phyloP scores from a whole-genome alignment of 2,888 invertebrate genomes.

The Scaptomyza flava region DNA sequence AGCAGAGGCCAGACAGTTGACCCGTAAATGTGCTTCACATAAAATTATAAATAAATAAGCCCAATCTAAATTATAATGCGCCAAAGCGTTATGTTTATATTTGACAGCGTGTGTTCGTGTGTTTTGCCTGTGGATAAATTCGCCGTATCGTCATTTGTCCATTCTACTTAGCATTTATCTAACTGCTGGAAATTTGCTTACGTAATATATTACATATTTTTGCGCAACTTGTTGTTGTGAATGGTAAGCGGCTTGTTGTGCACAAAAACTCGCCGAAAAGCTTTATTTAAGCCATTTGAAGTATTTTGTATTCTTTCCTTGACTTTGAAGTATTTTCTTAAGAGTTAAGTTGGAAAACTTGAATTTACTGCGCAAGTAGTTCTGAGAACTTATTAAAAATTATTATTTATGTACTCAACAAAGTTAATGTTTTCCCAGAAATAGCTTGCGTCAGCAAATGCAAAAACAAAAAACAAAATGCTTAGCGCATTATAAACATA shows the following conservation, averaged over 20 bases:
- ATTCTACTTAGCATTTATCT: constrained; percentile 51
- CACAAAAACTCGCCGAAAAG: constrained; percentile 7
- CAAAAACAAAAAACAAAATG: not conserved
- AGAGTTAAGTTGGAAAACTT: not conserved
- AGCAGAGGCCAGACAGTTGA: constrained; percentile 27
- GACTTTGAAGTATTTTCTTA: constrained; percentile 5
- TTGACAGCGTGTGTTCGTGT: constrained; percentile 12
- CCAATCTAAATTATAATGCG: constrained; percentile 50
- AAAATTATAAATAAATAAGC: constrained; percentile 61
- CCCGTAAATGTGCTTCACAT: constrained; percentile 41
- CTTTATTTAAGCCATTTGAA: constrained; percentile 45
- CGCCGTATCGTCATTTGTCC: constrained; percentile 40
- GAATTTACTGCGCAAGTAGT: not conserved
- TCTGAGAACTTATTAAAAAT: not conserved
- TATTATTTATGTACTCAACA: not conserved
- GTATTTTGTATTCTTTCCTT: constrained; percentile 41
- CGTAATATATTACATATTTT: constrained; percentile 39
- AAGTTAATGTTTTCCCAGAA: not conserved
- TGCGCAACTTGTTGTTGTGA: no score
- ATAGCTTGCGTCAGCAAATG: not conserved
- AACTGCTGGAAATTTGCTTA: constrained; percentile 52
- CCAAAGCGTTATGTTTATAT: constrained; percentile 42
- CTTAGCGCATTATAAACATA: not conserved
- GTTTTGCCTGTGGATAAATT: constrained; percentile 1
- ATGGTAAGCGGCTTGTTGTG: constrained; percentile 7